Base-by-base conservation (phyloP, 2,797 vertebrate genomes). In the Anas acuta region DNA sequence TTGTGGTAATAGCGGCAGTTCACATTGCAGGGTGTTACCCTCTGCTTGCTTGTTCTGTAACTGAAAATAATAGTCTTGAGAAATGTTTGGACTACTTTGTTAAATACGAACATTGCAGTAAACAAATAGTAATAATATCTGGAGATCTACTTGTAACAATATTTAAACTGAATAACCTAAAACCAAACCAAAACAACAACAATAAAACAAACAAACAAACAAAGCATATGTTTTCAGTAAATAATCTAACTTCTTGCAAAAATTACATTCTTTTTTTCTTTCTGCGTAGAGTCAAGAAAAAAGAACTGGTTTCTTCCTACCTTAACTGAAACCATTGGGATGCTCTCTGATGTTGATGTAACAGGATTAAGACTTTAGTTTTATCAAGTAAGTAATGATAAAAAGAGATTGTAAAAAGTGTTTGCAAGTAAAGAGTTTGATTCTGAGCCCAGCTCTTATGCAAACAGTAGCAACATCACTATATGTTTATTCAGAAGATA, bases 301-400 rank as follows among this genome's bases (percentile, higher is more conserved):
- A 45, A 0, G 0, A 2, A 17, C 6, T 37, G 2, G 1, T 43
- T 74, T 83, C 18, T 75, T 80, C 20, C 22, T 70, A 32, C 14
- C 37, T 67, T 56, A 78, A 62, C 7, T 60, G 56, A 92, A 87
- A 57, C 3, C 22, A 41, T 7, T 39, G 25, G 11, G 7, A 54
- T 82, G 49, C 91, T 79, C 41, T 71, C 9, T 47, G 12, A 62
- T 79, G 87, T 73, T 87, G 18, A 41, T 51, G 4, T 5, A 79
- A 76, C 11, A 65, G 6, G 58, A 82, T 69, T 66, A 89, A 57
- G 4, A 39, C 6, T 54, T 76, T 11, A n/a, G 7, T 54, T 45
- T 75, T 84, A 75, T 28, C 23, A 65, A 75, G 15, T 26, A 61
- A 33, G 1, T 12, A 72, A 22, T 49, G 21, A 49, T 49, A 49